Percentiles rank a stretch among this genome's conserved stretches.
Conservation (phyloP, 2,113 vertebrate genomes). For the Elanus axillaris region DNA sequence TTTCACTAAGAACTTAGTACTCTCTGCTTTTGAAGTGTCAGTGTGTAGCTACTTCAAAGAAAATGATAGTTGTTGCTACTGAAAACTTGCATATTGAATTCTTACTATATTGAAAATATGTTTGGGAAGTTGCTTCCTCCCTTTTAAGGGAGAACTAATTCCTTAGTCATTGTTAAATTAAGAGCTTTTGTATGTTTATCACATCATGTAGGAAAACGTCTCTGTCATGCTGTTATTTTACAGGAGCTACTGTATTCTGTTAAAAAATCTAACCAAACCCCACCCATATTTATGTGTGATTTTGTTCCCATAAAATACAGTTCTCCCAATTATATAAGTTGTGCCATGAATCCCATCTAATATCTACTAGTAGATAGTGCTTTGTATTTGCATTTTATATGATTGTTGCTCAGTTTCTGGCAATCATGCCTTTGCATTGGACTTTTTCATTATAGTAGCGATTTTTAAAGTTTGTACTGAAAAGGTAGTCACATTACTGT, state of each 20-base stretch:
- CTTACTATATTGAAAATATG: background rate
- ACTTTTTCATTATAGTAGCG: background rate
- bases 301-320: background rate
- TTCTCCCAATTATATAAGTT: background rate
- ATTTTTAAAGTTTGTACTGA: background rate
- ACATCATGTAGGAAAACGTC: background rate
- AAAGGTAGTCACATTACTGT: background rate
- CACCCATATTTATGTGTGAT: background rate
- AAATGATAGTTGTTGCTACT: background rate
- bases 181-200: background rate
- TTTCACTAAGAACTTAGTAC: background rate
- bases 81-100: background rate
- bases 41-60: background rate
- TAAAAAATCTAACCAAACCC: background rate
- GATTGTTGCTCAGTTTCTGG: background rate
- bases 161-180: background rate
- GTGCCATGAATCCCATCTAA: background rate
- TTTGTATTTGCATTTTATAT: background rate
- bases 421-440: background rate
- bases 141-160: background rate
- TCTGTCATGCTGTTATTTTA: background rate
- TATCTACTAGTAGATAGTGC: background rate
- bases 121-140: background rate
- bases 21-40: background rate
- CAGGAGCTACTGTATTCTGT: background rate